Evolutionary conservation across 2,113 vertebrate species (phyloP), one percentile per base, ranked within the genome.

Genomic region (Saguinus midas): DNA sequence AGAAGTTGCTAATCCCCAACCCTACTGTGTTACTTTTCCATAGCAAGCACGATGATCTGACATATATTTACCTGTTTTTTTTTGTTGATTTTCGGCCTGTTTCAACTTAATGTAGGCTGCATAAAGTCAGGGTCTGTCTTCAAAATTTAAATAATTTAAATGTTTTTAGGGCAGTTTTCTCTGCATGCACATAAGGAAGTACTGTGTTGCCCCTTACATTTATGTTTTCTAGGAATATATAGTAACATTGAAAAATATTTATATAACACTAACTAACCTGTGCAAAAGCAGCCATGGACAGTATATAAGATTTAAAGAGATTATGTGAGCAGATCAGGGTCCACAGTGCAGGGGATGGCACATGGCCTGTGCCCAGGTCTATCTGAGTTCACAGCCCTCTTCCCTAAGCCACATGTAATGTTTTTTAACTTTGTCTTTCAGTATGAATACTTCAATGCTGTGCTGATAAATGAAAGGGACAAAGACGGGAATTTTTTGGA

Each of bases 371-470:
- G 57, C 4, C 21, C 57, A 43, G n/a, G 35, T 40, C 37, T 43
- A 3, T 43, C 58, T 80, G 68, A 72, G 45, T 37, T 75, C 25
- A 32, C 13, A 32, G n/a, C 11, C 37, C 64, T 79, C 10, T 10
- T 35, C 5, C 35, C 50, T 32, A n/a, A 79, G 68, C 48, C 13
- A 6, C 55, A 1, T 43, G 81, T 92, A 82, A 94, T 11, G 5
- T 29, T 55, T 40, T 95, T 18, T 96, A 58, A 16, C 73, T 98
- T 98, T 98, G 73, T 97, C 88, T 98, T 99, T 94, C 98, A 99
- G 99, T 99, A 99, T 82, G 99, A 99, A 98, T 99, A 99, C 98
- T 99, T 99, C 99, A 99, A 99, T 92, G 99, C 99, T 1, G 99
- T 99, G 89, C 98, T 99, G 95, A 99, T 99, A 96, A 99, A 99